phyloP scores from a whole-genome alignment of 1,140 invertebrate species.

The Asobara japonica region DNA sequence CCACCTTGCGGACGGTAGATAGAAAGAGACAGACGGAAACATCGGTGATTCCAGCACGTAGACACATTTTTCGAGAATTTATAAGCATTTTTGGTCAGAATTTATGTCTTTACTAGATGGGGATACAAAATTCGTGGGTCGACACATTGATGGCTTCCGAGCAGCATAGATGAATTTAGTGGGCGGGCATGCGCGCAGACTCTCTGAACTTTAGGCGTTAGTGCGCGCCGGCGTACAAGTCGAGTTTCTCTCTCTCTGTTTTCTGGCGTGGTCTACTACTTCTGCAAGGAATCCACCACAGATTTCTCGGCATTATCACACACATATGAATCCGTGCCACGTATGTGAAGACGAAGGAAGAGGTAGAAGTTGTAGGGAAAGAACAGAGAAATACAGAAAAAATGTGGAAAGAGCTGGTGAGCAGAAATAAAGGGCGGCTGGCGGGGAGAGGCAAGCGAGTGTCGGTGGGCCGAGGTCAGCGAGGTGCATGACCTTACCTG shows the following conservation, averaged over 20 bases:
- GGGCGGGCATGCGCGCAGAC: conserved; percentile 29
- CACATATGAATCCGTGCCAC: neutral
- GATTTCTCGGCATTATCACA: conserved; percentile 5
- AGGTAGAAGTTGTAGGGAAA: conserved; percentile 39
- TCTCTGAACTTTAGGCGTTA: conserved; percentile 3
- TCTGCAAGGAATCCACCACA: conserved; percentile 11
- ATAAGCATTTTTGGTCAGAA: too few species aligned
- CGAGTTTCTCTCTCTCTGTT: neutral
- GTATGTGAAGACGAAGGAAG: conserved; percentile 29
- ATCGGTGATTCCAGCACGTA: too few species aligned
- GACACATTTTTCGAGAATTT: too few species aligned
- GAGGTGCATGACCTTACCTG: conserved; percentile 66
- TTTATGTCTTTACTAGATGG: neutral
- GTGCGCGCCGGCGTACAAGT: conserved; percentile 7
- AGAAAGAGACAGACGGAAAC: too few species aligned
- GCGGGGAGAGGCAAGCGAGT: conserved; percentile 38
- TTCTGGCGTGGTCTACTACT: neutral
- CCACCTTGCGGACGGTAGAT: too few species aligned
- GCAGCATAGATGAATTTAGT: neutral
- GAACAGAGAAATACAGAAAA: conserved; percentile 35
- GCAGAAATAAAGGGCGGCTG: conserved; percentile 23
- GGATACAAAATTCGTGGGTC: neutral
- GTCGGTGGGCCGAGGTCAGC: conserved; percentile 65
- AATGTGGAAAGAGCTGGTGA: conserved; percentile 21
- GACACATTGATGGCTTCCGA: neutral